phyloP scores from a whole-genome alignment of 2,113 vertebrate genomes.

The Daboia siamensis region DNA sequence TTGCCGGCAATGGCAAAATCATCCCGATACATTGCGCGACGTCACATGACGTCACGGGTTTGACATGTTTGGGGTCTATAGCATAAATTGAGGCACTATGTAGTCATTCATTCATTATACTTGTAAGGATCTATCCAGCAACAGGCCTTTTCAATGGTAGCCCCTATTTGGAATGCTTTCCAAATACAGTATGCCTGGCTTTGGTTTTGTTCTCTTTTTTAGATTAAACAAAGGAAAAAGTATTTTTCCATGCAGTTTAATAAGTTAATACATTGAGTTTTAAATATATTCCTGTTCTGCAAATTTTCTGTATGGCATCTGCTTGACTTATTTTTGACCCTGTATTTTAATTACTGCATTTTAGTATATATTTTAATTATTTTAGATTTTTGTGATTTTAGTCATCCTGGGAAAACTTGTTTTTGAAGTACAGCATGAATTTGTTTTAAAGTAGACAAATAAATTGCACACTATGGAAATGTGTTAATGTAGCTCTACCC shows the following conservation, averaged over 20 bases:
- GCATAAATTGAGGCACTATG: neutral
- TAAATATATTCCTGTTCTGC: neutral
- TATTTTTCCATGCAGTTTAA: neutral
- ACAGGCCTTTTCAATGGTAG: neutral
- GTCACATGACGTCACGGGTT: too few relatives aligned
- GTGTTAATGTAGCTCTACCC: constrained; percentile 17
- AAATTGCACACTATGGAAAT: constrained; percentile 31
- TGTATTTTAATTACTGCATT: neutral
- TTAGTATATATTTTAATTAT: neutral
- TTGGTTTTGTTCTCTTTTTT: neutral
- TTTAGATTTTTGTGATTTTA: neutral
- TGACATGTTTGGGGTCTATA: too few relatives aligned
- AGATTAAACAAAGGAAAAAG: neutral
- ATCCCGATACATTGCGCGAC: too few relatives aligned
- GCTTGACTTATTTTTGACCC: neutral
- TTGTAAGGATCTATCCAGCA: neutral
- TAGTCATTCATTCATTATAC: neutral
- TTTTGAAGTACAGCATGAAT: neutral
- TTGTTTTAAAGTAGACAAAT: neutral
- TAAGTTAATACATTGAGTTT: neutral
- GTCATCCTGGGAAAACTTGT: neutral
- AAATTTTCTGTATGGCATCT: neutral
- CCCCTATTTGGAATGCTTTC: neutral
- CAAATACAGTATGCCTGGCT: neutral
- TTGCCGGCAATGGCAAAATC: too few relatives aligned